Evolutionary conservation across 2,113 vertebrate genomes (phyloP).

Genomic region (Xenus cinereus): DNA sequence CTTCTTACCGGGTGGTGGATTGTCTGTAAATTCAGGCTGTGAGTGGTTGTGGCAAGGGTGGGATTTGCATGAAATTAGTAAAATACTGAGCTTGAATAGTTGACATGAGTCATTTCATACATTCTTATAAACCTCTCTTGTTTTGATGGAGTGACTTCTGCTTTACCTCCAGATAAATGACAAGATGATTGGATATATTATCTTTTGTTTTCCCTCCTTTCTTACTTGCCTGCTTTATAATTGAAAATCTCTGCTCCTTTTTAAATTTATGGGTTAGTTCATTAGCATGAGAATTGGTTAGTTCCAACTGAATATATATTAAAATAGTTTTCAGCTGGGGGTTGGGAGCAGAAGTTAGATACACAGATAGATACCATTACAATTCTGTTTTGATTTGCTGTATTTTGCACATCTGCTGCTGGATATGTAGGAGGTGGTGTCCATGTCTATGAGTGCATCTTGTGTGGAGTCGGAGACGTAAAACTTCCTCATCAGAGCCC

Average conservation of each 20-base stretch:
- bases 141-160: not conserved
- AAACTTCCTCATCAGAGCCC: not conserved
- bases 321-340: not conserved
- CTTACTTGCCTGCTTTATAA: not conserved
- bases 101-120: not conserved
- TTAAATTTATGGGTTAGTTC: not conserved
- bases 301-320: not conserved
- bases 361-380: fast-evolving
- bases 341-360: not conserved
- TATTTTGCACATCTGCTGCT: not conserved
- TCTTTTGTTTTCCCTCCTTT: not conserved
- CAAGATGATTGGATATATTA: not conserved
- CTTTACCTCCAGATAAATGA: not conserved
- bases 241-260: not conserved
- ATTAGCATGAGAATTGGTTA: not conserved
- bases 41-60: not conserved
- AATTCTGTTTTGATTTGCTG: not conserved
- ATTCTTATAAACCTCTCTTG: not conserved
- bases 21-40: not conserved
- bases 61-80: not conserved
- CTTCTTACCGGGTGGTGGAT: not conserved
- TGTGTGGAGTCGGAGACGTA: not conserved
- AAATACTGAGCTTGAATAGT: not conserved
- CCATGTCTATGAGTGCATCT: not conserved
- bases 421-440: not conserved